Percentiles rank a stretch among this genome's conserved stretches.
These are phyloP conservation scores for Acanthosepion pharaonis DNA, from an alignment of 2,888 invertebrate genomes.

Conservation along the genomic window DNA sequence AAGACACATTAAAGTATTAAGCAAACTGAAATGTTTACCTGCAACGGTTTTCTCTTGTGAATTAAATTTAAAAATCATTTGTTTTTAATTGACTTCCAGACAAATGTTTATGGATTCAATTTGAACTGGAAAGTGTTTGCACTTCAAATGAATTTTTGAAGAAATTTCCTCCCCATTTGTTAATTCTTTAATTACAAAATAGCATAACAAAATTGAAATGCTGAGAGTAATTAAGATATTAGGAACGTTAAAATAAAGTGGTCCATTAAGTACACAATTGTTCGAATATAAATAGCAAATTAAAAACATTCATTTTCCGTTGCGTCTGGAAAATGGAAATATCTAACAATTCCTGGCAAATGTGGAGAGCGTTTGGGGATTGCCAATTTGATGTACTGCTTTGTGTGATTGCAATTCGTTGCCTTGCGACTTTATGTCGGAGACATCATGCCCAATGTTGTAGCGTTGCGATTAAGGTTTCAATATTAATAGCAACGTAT, in stretches of 20 bases:
- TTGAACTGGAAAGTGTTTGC: not conserved
- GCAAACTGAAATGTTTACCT: not conserved
- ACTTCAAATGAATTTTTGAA: not conserved
- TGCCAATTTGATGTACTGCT: not conserved
- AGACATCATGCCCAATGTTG: too few relatives aligned
- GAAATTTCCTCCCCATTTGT: not conserved
- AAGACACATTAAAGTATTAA: not conserved
- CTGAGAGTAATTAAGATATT: not conserved
- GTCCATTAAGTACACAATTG: not conserved
- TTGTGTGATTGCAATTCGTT: not conserved
- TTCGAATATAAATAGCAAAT: not conserved
- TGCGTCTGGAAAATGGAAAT: not conserved
- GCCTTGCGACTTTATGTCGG: not conserved
- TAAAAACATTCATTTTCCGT: not conserved
- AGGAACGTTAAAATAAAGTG: conserved; percentile 4
- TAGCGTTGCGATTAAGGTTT: not conserved
- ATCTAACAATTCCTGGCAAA: not conserved
- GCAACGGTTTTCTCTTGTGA: not conserved
- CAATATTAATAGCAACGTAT: too few relatives aligned
- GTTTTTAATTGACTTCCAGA: not conserved
- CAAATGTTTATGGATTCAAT: conserved; percentile 2
- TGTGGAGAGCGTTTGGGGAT: not conserved
- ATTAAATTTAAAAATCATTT: not conserved
- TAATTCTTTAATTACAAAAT: conserved; percentile 8
- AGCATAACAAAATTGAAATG: not conserved